Conservation (phyloP, 2,113 vertebrate species). For the Gracilinanus agilis region DNA sequence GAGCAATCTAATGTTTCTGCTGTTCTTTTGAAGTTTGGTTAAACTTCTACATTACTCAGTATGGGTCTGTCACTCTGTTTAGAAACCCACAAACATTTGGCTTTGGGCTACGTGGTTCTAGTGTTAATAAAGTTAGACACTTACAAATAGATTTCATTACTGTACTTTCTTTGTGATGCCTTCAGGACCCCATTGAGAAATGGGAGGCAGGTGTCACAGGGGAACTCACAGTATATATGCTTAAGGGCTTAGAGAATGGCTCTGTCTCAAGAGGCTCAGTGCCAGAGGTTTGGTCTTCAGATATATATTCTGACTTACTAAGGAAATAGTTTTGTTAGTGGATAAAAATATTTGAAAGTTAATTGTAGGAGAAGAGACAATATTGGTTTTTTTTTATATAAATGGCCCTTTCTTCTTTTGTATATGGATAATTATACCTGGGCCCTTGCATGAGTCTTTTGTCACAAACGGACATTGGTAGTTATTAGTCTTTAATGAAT, state of each 20-base stretch:
- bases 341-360: slow-evolving; percentile 41
- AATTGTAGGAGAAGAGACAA: slow-evolving; percentile 13
- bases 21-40: slow-evolving; percentile 36
- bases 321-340: slow-evolving; percentile 55
- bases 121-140: slow-evolving; percentile 36
- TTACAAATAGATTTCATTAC: slow-evolving; percentile 41
- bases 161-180: slow-evolving; percentile 39
- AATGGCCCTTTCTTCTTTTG: slow-evolving; percentile 33
- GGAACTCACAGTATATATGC: slow-evolving; percentile 47
- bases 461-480: background rate
- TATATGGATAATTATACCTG: slow-evolving; percentile 17
- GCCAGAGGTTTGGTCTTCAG: slow-evolving; percentile 48
- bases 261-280: slow-evolving; percentile 33
- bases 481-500: background rate
- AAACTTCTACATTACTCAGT: slow-evolving; percentile 8
- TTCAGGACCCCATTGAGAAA: slow-evolving; percentile 60
- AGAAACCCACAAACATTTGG: slow-evolving; percentile 28
- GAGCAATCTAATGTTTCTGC: slow-evolving; percentile 14
- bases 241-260: slow-evolving; percentile 55
- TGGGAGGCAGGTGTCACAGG: slow-evolving; percentile 48
- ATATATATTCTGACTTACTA: slow-evolving; percentile 59
- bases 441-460: background rate
- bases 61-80: slow-evolving; percentile 21
- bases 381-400: slow-evolving; percentile 4
- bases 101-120: slow-evolving; percentile 37